A percentile compares a stretch with the other conserved stretches of the same genome.
phyloP scores from a whole-genome alignment of 2,797 vertebrate species.

The Pipistrellus pygmaeus region DNA sequence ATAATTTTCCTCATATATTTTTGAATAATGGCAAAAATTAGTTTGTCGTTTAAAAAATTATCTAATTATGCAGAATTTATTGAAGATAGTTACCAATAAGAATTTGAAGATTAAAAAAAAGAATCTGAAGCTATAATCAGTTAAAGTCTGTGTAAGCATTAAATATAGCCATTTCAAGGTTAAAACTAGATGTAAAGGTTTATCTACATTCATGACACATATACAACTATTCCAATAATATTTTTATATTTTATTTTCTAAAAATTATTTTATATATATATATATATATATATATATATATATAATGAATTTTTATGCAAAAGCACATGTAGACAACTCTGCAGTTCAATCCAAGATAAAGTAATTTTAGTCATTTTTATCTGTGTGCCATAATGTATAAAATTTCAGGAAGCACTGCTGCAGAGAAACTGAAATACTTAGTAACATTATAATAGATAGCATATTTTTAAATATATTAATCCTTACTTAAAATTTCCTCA shows the following conservation, averaged over 20 bases:
- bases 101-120: neutral
- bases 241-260: constrained; percentile 19
- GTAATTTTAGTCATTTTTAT: neutral
- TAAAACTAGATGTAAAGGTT: neutral
- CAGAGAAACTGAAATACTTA: neutral
- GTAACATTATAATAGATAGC: neutral
- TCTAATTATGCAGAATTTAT: neutral
- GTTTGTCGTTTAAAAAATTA: neutral
- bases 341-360: neutral
- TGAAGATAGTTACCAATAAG: neutral
- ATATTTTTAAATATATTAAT: constrained; percentile 10
- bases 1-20: neutral
- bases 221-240: neutral
- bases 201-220: neutral
- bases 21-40: neutral
- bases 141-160: neutral
- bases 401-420: neutral
- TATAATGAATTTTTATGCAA: neutral
- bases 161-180: neutral
- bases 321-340: neutral
- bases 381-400: neutral
- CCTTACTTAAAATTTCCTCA: neutral
- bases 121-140: neutral
- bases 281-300: neutral
- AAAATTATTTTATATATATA: neutral